Evolutionary conservation across 2,113 vertebrate species (phyloP), one percentile per base, ranked within the genome.

Genomic region (Siphamia tubifer): DNA sequence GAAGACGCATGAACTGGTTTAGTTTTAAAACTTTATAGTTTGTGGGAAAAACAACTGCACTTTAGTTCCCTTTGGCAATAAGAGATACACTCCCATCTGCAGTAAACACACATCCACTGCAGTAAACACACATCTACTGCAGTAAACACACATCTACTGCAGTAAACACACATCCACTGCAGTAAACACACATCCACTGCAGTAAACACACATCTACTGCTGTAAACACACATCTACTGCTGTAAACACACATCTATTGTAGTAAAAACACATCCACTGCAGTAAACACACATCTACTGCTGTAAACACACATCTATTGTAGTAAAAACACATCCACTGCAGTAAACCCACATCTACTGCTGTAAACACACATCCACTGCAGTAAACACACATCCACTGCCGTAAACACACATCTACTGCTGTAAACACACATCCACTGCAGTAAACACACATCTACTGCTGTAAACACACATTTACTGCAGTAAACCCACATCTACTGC

Each of bases 31-130:
- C 40, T 80, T 54, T 81, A 70, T 57, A 68, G 55, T 74, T 48
- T 68, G 49, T 57, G 44, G 48, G 43, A 58, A 55, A 76, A 66
- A 73, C 71, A 75, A 69, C 78, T 84, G 84, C 81, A 87, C 81
- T 87, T 87, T 86, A 84, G 65, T 79, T 74, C 68, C 76, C 75
- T 66, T 61, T 77, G 78, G 84, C 84, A 87, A 84, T 87, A 84
- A 86, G 24, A 65, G 64, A 58, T 54, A 65, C 23, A 38, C 66
- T 76, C 67, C 63, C 68, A 57, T 76, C 63, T 56, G 19, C 61
- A 73, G 64, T 76, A 65, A 62, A 82, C 68, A 73, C 73, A 51
- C 64, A 57, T 60, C 34, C 10, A 68, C 40, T 47, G 56, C 39
- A 40, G 39, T 45, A 67, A 44, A 49, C 53, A n/a, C n/a, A n/a